Evolutionary conservation across 2,888 invertebrate genomes (phyloP), one percentile per base, ranked within the genome.

Genomic region (Belgica antarctica): DNA sequence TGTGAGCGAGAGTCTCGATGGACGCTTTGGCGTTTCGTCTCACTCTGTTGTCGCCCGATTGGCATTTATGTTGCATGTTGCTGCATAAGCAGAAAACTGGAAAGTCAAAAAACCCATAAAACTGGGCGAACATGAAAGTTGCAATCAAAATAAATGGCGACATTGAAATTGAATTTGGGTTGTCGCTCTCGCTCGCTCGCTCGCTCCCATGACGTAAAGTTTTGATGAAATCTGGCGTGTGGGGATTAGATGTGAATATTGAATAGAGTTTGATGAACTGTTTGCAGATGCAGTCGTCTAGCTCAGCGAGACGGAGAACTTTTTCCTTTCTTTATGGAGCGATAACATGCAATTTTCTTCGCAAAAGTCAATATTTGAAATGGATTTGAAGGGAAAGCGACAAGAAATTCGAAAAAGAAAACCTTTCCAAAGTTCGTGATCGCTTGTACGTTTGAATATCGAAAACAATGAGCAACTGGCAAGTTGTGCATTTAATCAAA

Each of bases 121-220:
- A 52, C 4, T 12, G 19, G 52, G 52, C 52, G 52, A 52, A 22
- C 52, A 52, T 52, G 52, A 52, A 52, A 52, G 5, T 52, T 52
- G 52, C 52, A 52, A 52, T 52, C 52, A 17, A 52, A 46, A 52
- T 52, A 19, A 52, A 52, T 52, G 52, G 52, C 52, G 52, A 52
- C 52, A 52, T 52, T 52, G 52, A 52, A 52, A 17, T 52, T 52
- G 17, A 52, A 46, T 46, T 46, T 46, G 4, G 5, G 4, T 7
- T 46, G 12, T 46, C 12, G 4, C 15, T 15, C 46, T 17, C 15
- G 12, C 17, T 46, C 17, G 4, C 46, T 46, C 8, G 12, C 12
- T 22, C 52, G 19, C 7, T n/a, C 4, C 52, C 8, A 52, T 19
- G 19, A 24, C 52, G 24, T 24, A 52, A 22, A 24, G 15, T 31